phyloP scores from a whole-genome alignment of 2,113 vertebrate genomes.

The Arothron firmamentum region DNA sequence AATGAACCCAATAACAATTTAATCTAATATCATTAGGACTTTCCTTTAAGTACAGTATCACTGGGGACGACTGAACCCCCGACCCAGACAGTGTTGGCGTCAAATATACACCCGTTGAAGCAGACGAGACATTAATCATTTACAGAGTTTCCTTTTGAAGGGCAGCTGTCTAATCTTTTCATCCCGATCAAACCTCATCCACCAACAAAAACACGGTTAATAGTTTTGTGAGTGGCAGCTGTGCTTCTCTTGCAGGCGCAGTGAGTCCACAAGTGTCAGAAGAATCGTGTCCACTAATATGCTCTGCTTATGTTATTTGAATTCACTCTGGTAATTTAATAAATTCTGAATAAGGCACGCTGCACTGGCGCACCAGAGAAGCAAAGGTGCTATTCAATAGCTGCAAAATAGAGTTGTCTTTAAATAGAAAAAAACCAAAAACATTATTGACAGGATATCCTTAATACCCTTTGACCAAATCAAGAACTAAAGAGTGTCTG shows the following conservation, averaged over 20 bases:
- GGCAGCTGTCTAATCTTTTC: slow-evolving; percentile 6
- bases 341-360: no score
- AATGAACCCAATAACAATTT: slow-evolving; percentile 16
- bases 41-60: slow-evolving; percentile 15
- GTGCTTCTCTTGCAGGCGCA: slow-evolving; percentile 3
- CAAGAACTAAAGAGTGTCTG: no score
- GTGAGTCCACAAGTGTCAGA: neutral
- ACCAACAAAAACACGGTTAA: neutral
- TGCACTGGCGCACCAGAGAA: no score
- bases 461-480: no score
- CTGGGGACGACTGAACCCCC: slow-evolving; percentile 6
- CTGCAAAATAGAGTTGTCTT: no score
- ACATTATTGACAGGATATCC: no score
- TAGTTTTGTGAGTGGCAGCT: slow-evolving; percentile 11
- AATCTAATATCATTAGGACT: slow-evolving; percentile 9
- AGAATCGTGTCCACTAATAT: slow-evolving; percentile 12
- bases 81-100: slow-evolving; percentile 23
- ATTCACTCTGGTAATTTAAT: no score
- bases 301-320: neutral
- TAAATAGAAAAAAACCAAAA: no score
- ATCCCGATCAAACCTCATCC: slow-evolving; percentile 1
- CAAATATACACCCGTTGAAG: slow-evolving; percentile 46
- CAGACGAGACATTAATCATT: slow-evolving; percentile 58
- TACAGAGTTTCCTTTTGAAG: slow-evolving; percentile 38
- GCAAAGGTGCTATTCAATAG: no score